Percentiles rank a stretch among this genome's conserved stretches.
Evolutionary conservation across 2,113 vertebrate genomes (phyloP).

Genomic region (Prietella phreatophila): DNA sequence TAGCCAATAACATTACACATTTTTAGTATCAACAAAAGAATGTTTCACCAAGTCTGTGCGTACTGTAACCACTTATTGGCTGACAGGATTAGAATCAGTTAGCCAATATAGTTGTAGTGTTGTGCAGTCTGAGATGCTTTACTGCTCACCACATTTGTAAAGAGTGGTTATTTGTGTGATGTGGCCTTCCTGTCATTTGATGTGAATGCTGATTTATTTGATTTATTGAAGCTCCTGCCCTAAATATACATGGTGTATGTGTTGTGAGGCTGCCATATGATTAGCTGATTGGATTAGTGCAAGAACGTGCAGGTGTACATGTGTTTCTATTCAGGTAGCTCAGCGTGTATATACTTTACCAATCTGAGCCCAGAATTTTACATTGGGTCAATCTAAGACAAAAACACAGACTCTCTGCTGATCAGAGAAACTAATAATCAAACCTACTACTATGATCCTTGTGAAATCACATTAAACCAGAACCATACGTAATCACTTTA

Average conservation of each 20-base stretch:
- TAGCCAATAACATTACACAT: neutral
- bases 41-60: neutral
- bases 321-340: neutral
- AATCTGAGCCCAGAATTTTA: neutral
- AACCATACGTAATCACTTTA: neutral
- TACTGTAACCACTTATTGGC: neutral
- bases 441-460: neutral
- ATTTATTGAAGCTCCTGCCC: neutral
- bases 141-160: neutral
- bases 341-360: neutral
- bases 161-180: neutral
- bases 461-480: neutral
- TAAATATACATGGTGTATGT: neutral
- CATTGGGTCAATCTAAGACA: neutral
- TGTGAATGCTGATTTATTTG: neutral
- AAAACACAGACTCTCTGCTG: neutral
- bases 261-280: neutral
- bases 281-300: neutral
- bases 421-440: neutral
- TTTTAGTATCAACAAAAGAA: neutral
- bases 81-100: neutral
- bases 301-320: neutral
- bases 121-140: neutral
- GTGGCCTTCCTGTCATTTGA: neutral
- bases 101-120: neutral